Base-by-base conservation (phyloP, 1,140 invertebrate genomes). In the Bombus confusus region DNA sequence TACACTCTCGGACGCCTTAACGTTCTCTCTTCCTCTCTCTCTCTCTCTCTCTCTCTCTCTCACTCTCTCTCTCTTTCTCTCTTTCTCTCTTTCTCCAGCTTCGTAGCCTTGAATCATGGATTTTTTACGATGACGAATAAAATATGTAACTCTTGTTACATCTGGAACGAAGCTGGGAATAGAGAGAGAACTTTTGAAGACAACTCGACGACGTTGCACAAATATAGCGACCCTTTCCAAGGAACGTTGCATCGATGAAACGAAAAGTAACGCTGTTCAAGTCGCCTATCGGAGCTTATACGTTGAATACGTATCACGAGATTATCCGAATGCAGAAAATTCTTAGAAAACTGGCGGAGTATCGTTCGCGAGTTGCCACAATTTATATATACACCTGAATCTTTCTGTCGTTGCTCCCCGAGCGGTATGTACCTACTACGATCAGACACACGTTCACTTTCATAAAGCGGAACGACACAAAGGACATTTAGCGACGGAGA, bases 51-150 rank as follows among this genome's bases (percentile, higher is more conserved):
- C 22, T 37, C 73, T n/a, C 37, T n/a, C 57, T 28, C 22, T 37
- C 73, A 18, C 37, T n/a, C 57, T 64, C 10, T n/a, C n/a, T 18
- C 31, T 22, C 43, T 47, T 3, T 18, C 39, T 34, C 39, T n/a
- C 13, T 37, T 5, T 75, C 73, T 43, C 39, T 39, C 43, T 47
- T 37, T 74, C 76, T 66, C 39, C 57, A 73, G 62, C 57, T 74
- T 74, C 52, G 66, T 52, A 89, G 83, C 88, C 89, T 90, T 85
- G 86, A 90, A 86, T 90, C 90, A 86, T 82, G 31, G 68, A 88
- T 62, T 79, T 73, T 68, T 87, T 82, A 72, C 79, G n/a, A 18
- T 52, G 47, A 82, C 83, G 73, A 69, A 75, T 91, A 88, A 91
- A 90, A 88, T 90, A 88, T 85, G 87, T 76, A 90, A 86, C 72